A percentile compares a stretch with the other conserved stretches of the same genome.
phyloP scores from a whole-genome alignment of 2,888 invertebrate species.

The Asteroscopus sphinx region DNA sequence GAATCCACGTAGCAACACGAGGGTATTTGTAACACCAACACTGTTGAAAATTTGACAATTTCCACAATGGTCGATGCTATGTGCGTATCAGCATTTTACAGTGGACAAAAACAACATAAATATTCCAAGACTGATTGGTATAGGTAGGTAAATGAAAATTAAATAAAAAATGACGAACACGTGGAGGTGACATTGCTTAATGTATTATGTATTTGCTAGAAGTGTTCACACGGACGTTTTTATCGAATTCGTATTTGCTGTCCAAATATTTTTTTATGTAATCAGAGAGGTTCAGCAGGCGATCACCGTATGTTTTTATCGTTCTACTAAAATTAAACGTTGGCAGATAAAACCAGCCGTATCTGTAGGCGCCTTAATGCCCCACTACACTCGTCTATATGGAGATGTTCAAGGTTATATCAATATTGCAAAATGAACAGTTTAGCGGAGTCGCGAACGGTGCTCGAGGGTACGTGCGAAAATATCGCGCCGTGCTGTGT shows the following conservation, averaged over 20 bases:
- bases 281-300: conserved; percentile 13
- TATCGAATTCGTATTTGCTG: conserved; percentile 16
- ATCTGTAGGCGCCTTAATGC: conserved; percentile 47
- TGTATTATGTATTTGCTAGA: too few relatives aligned
- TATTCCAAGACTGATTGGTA: conserved; percentile 29
- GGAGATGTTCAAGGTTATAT: conserved; percentile 71
- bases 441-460: conserved; percentile 64
- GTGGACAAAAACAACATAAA: conserved; percentile 32
- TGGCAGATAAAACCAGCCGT: conserved; percentile 41
- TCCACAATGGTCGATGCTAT: conserved; percentile 26
- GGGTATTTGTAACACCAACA: conserved; percentile 22
- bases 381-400: conserved; percentile 54
- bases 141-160: conserved; percentile 19
- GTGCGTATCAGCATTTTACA: conserved; percentile 28
- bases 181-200: conserved; percentile 37
- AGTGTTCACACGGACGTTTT: conserved; percentile 19
- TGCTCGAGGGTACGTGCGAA: conserved; percentile 53
- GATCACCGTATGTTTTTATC: conserved; percentile 35
- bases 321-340: conserved; percentile 45
- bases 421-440: conserved; percentile 68
- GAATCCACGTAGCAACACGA: conserved; percentile 22
- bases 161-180: conserved; percentile 11
- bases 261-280: conserved; percentile 34
- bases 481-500: conserved; percentile 44
- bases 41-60: conserved; percentile 16